These are phyloP conservation scores for Corythaeola cristata DNA, from an alignment of 2,113 vertebrate species.

Conservation along the genomic window DNA sequence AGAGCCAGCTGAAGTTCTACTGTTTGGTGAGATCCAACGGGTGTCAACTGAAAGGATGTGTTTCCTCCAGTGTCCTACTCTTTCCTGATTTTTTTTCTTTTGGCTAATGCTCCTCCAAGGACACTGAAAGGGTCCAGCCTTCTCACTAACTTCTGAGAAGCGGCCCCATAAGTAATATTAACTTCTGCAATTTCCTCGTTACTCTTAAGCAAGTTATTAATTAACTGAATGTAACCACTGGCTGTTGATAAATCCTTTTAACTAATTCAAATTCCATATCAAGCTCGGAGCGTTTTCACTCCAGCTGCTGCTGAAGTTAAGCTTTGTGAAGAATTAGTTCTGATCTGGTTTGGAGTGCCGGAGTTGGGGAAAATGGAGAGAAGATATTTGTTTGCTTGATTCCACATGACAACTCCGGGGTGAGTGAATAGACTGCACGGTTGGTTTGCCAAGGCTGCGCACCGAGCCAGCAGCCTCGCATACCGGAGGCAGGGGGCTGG, in stretches of 20 bases:
- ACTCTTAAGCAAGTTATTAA: conserved; percentile 70
- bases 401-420: conserved; percentile 76
- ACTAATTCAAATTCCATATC: conserved; percentile 48
- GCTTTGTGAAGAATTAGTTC: conserved; percentile 40
- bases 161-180: conserved; percentile 51
- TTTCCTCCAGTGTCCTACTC: background rate
- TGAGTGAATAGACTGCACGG: conserved; percentile 60
- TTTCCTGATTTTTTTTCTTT: background rate
- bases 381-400: conserved; percentile 74
- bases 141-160: background rate
- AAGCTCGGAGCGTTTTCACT: background rate
- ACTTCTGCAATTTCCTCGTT: conserved; percentile 64
- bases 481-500: conserved; percentile 69
- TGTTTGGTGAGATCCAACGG: fast-evolving
- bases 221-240: conserved; percentile 69
- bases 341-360: conserved; percentile 6
- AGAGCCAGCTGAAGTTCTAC: background rate
- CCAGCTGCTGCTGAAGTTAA: background rate
- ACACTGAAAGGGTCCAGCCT: background rate
- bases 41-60: background rate
- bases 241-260: conserved; percentile 65
- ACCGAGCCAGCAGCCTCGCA: conserved; percentile 57
- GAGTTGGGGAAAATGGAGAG: conserved; percentile 24
- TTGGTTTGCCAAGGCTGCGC: conserved; percentile 67
- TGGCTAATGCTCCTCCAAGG: background rate